Evolutionary conservation across 2,113 vertebrate species (phyloP).

Genomic region (Leucopsar rothschildi): DNA sequence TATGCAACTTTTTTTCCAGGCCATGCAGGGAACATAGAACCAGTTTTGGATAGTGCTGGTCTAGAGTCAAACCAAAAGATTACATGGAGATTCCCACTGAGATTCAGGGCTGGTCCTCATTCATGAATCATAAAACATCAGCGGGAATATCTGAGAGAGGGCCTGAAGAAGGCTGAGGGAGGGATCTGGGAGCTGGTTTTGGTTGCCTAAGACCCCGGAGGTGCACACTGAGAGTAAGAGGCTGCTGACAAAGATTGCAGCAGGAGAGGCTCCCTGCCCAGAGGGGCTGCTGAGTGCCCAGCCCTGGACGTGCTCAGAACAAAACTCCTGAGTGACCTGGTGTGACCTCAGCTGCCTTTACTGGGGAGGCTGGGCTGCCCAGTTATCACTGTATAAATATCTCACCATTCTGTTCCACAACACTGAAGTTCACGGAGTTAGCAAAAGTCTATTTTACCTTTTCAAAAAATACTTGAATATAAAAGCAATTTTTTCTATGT

Average conservation of each 20-base stretch:
- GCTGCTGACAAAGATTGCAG: not conserved
- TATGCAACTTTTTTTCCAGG: not conserved
- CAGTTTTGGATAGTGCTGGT: not conserved
- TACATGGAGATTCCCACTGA: rapidly evolving
- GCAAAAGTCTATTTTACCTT: not conserved
- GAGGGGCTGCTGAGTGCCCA: not conserved
- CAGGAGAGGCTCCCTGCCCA: not conserved
- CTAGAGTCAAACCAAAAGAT: not conserved
- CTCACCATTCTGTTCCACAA: not conserved
- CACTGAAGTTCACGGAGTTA: not conserved
- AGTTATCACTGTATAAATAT: not conserved
- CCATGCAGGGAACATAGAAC: not conserved
- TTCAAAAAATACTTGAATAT: not conserved
- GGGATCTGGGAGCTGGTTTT: not conserved
- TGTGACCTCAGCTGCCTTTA: not conserved
- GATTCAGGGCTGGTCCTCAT: not conserved
- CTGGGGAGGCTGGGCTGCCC: not conserved
- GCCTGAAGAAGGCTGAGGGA: not conserved
- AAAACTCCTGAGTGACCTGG: not conserved
- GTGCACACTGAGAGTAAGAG: not conserved
- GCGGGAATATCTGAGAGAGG: not conserved
- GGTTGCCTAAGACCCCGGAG: not conserved
- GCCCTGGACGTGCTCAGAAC: not conserved
- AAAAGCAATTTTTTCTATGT: not conserved
- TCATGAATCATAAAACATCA: not conserved